Conservation (phyloP, 2,797 vertebrate genomes). For the Scyliorhinus canicula region DNA sequence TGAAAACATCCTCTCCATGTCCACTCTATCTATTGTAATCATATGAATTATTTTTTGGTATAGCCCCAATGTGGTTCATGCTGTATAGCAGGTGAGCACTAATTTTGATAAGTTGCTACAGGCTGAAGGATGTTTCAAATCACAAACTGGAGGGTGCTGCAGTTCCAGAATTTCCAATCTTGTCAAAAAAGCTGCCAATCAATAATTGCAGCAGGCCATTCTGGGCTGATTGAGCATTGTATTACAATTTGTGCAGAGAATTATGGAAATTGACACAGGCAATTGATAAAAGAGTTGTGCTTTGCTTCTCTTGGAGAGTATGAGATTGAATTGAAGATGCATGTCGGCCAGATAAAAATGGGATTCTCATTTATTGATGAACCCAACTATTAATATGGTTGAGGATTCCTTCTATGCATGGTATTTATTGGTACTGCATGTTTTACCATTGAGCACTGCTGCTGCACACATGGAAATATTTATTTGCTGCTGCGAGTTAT, state of each 20-base stretch:
- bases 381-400: neutral
- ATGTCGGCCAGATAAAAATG: neutral
- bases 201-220: neutral
- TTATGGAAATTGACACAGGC: no score
- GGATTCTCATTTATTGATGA: neutral
- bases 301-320: neutral
- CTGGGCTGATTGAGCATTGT: neutral
- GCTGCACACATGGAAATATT: neutral
- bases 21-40: no score
- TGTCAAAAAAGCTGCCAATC: neutral
- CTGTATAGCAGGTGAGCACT: neutral
- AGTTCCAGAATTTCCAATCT: neutral
- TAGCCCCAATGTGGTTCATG: neutral
- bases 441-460: neutral
- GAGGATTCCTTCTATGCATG: neutral
- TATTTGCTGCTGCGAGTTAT: neutral
- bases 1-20: no score
- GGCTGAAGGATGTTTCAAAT: neutral
- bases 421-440: neutral
- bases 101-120: neutral
- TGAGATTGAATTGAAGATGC: neutral
- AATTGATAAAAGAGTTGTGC: neutral
- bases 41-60: neutral
- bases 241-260: neutral
- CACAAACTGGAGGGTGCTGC: neutral